Percentiles rank a stretch among this genome's conserved stretches.
Conservation (phyloP, 2,797 vertebrate genomes). For the Brotula barbata region DNA sequence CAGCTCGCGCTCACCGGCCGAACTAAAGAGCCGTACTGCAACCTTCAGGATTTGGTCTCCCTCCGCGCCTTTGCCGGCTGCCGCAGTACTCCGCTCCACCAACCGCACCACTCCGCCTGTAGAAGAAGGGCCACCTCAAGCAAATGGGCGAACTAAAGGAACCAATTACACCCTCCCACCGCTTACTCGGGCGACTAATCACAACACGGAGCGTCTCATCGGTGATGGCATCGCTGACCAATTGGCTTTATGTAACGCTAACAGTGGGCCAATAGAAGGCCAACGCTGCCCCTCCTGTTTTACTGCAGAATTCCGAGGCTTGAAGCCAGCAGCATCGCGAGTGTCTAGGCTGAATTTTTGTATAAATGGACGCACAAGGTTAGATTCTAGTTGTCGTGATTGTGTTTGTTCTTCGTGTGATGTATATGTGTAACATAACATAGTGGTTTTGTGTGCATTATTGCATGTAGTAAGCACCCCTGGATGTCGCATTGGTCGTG, state of each 20-base stretch:
- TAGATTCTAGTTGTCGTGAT: constrained; percentile 69
- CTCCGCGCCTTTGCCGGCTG: constrained; percentile 70
- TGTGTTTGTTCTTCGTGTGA: constrained; percentile 65
- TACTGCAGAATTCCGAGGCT: constrained; percentile 78
- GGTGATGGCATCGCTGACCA: constrained; percentile 49
- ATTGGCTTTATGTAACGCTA: not conserved
- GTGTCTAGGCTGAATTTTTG: constrained; percentile 62
- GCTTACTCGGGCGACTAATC: constrained; percentile 46
- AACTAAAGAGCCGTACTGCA: constrained; percentile 67
- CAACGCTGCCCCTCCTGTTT: constrained; percentile 70
- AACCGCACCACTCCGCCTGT: constrained; percentile 66
- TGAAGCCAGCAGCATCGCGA: constrained; percentile 60
- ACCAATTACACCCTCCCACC: constrained; percentile 22
- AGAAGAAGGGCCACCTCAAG: constrained; percentile 56
- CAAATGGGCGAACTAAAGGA: constrained; percentile 27
- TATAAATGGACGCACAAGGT: constrained; percentile 75
- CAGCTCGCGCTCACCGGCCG: constrained; percentile 77
- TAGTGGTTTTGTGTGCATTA: constrained; percentile 43
- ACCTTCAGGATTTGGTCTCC: constrained; percentile 61
- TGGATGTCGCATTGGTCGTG: constrained; percentile 53
- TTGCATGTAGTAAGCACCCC: constrained; percentile 60
- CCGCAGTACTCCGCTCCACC: constrained; percentile 71
- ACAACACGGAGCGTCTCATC: constrained; percentile 48
- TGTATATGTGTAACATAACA: constrained; percentile 47
- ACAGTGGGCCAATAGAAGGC: constrained; percentile 59